Percentiles rank a stretch among this genome's conserved stretches.
phyloP scores from a whole-genome alignment of 2,113 vertebrate species.

The Cichladusa arquata region DNA sequence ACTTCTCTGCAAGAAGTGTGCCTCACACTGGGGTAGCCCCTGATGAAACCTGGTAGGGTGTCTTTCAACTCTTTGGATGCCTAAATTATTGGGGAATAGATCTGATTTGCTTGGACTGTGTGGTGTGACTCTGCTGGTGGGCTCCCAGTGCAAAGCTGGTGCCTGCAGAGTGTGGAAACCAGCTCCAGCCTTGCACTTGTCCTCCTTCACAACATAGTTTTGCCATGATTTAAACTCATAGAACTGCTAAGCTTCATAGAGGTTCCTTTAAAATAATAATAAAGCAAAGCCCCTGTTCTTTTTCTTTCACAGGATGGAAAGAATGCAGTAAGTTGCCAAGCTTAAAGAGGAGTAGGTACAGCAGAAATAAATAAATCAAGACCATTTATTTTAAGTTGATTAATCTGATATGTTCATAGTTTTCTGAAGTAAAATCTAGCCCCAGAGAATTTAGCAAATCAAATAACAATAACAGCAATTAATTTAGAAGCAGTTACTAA shows the following conservation, averaged over 20 bases:
- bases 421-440: slow-evolving; percentile 46
- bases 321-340: slow-evolving; percentile 35
- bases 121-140: background rate
- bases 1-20: background rate
- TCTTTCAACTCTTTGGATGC: background rate
- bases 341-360: slow-evolving; percentile 27
- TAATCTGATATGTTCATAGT: slow-evolving; percentile 33
- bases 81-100: background rate
- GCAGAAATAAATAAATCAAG: slow-evolving; percentile 57
- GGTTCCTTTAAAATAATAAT: slow-evolving; percentile 15
- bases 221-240: background rate
- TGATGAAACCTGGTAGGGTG: background rate
- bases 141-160: background rate
- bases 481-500: slow-evolving; percentile 31
- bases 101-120: background rate
- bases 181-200: background rate
- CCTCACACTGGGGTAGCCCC: background rate
- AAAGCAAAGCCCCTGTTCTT: background rate
- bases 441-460: slow-evolving; percentile 26
- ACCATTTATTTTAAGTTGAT: slow-evolving; percentile 53
- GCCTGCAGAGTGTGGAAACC: background rate
- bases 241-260: background rate
- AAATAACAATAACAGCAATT: slow-evolving; percentile 29
- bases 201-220: background rate
- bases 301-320: slow-evolving; percentile 36